Conservation (phyloP, 2,888 invertebrate genomes). For the Drosophila parthenogenetica region DNA sequence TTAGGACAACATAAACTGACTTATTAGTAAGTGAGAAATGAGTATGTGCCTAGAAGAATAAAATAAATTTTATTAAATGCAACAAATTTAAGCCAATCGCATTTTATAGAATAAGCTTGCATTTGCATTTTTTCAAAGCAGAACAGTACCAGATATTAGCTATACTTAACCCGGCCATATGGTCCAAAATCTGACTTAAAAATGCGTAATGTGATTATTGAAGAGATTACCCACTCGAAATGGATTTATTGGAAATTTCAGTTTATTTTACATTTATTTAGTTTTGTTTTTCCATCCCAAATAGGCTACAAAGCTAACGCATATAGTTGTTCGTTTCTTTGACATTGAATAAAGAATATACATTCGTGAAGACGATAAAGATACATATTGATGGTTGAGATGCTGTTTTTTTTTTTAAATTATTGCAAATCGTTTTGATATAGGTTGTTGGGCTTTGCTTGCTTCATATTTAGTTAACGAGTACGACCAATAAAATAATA, state of each 20-base stretch:
- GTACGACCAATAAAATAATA: constrained; percentile 33
- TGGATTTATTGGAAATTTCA: constrained; percentile 12
- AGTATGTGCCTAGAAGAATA: too few species aligned
- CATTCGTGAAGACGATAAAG: constrained; percentile 31
- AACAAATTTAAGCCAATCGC: too few species aligned
- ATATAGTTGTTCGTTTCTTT: constrained; percentile 11
- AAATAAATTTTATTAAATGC: too few species aligned
- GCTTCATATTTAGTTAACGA: constrained; percentile 30
- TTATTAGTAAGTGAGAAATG: too few species aligned
- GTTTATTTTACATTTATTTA: constrained; percentile 54
- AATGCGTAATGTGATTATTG: too few species aligned
- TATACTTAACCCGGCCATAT: too few species aligned
- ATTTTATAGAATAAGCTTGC: too few species aligned
- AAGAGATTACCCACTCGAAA: not conserved
- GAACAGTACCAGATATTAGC: too few species aligned
- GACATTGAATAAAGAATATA: constrained; percentile 29
- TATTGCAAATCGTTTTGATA: constrained; percentile 30
- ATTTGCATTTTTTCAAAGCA: too few species aligned
- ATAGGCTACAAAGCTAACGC: constrained; percentile 22
- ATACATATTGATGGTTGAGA: constrained; percentile 35
- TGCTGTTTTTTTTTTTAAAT: constrained; percentile 15
- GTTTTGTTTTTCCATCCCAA: constrained; percentile 29
- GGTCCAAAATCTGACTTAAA: too few species aligned
- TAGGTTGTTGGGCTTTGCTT: constrained; percentile 23
- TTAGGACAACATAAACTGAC: too few species aligned